These are phyloP conservation scores for Mionectes olivaceus DNA, from an alignment of 2,797 vertebrate species.

Conservation along the genomic window DNA sequence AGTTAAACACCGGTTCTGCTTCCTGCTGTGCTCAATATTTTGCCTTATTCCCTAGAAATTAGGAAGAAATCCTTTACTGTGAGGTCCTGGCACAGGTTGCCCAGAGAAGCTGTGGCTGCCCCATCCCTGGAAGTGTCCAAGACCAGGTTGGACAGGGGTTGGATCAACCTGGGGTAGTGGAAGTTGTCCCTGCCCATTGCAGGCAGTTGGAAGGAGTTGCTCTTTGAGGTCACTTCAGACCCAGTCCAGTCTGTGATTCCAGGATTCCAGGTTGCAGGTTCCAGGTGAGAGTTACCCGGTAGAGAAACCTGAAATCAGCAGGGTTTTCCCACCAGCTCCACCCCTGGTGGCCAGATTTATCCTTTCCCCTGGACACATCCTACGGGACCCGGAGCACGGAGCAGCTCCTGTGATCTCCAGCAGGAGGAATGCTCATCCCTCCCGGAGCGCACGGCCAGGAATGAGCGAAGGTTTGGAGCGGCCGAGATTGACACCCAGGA, in stretches of 20 bases:
- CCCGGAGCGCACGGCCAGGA: fast-evolving
- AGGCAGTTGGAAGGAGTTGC: fast-evolving
- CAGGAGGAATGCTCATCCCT: background rate
- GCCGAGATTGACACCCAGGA: slow-evolving; percentile 63
- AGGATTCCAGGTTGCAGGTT: background rate
- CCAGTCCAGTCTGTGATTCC: background rate
- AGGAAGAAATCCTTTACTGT: background rate
- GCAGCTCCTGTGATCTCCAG: fast-evolving
- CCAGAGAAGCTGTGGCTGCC: background rate
- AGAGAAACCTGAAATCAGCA: background rate
- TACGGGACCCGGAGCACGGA: fast-evolving
- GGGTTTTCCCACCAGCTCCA: background rate
- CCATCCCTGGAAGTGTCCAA: background rate
- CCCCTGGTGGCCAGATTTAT: background rate
- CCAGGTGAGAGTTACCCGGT: background rate
- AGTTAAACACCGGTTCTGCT: background rate
- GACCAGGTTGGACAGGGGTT: fast-evolving
- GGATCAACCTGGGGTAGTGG: background rate
- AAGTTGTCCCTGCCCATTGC: fast-evolving
- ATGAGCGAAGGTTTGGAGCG: background rate
- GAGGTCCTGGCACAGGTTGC: background rate
- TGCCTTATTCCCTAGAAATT: background rate
- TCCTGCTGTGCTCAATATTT: background rate
- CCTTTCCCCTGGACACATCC: background rate
- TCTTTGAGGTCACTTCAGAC: background rate